Base-by-base conservation (phyloP, 2,113 vertebrate genomes). In the Theristicus caerulescens region DNA sequence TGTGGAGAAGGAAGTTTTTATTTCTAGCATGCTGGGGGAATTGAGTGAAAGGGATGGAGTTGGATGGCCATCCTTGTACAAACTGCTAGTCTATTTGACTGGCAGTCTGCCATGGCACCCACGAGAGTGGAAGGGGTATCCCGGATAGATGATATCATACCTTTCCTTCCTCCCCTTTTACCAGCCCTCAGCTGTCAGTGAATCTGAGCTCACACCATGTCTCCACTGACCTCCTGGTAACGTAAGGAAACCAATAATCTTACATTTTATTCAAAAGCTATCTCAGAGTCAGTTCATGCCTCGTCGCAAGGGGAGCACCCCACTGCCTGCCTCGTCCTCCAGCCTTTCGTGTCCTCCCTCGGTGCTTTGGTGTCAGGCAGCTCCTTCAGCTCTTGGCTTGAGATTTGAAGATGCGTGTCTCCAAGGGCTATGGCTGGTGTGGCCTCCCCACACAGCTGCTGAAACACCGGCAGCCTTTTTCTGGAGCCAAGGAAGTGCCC, bases 401-500 rank as follows among this genome's bases (percentile, higher is more conserved):
- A 16, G 8, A 40, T 49, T 55, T 64, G 71, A 34, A 38, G 65
- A 8, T 36, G 13, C 15, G 1, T 11, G 2, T 34, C 36, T 42
- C 38, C 52, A 9, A 27, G 40, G 36, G 31, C 16, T 4, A 0
- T 5, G 16, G 8, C 32, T 31, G 49, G 36, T 34, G 55, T 8
- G 1, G 12, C 38, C 73, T 94, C 92, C 13, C 86, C 81, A 6
- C 97, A 97, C 67, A 97, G 66, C 88, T 86, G 86, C 57, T 13
- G 72, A 57, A 97, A 97, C 51, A 97, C 95, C 0, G 79, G 95
- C 58, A 97, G 73, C 49, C 95, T 95, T 9, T 93, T 88, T 88
- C 24, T 79, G 44, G 78, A 54, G 24, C 27, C 34, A 26, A 29
- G 44, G 13, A 34, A 64, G 26, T 49, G 40, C 7, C 57, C 74